Evolutionary conservation across 2,888 invertebrate species (phyloP), one percentile per base, ranked within the genome.

Genomic region (Sinotaia quadrata): DNA sequence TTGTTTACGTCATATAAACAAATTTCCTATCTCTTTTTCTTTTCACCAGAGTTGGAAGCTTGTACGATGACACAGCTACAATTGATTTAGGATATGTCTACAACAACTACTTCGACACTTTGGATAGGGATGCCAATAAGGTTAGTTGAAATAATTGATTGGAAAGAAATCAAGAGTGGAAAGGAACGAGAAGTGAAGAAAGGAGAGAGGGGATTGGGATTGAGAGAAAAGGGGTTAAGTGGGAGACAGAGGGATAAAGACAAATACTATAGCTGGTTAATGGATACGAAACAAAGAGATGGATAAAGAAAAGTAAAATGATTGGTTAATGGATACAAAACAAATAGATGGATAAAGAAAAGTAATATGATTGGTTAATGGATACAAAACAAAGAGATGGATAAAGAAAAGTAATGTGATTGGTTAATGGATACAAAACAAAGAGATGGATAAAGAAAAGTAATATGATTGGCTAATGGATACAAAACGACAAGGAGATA

Each of bases 41-140:
- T 49, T 21, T 60, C 29, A 8, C 1, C 41, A 67, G 67, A 49
- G 18, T 47, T 10, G 67, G 56, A 2, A 70, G 73, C 4, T 18
- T 36, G 2, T 77, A 67, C 62, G 78, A 61, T 1, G 80, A 81
- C 54, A 73, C 77, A 0, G 83, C 71, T 5, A 73, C 74, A 0
- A 58, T 84, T 29, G 68, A 75, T 57, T 66, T 85, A 0, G 82
- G 58, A n/a, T 63, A 59, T 44, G 12, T 18, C 15, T 18, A 21
- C 57, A 58, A 67, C 67, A 58, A 57, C 67, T 37, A 58, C 36
- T 27, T 58, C 12, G 49, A 67, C 58, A 8, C 47, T 1, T 27
- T 36, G 15, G 27, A 58, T 21, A 12, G 33, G 18, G 67, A 67
- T 21, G 34, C 58, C 12, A 51, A 59, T 59, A 65, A 65, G 65